Evolutionary conservation across 2,888 invertebrate genomes (phyloP).

Genomic region (Branchellion lobata): DNA sequence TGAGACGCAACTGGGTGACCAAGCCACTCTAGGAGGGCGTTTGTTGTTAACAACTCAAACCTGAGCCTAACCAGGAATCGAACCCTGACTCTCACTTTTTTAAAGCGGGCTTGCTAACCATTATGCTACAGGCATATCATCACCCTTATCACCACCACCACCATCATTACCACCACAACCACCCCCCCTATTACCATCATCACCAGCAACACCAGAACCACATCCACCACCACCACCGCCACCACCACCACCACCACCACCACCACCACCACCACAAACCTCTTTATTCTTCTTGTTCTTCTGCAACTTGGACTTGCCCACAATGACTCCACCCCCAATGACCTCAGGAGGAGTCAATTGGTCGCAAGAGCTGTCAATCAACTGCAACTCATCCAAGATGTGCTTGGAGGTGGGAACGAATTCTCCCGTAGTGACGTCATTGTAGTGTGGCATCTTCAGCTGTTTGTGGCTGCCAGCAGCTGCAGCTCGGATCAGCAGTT

Average conservation of each 20-base stretch:
- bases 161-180: slow-evolving; percentile 25
- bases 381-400: slow-evolving; percentile 13
- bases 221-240: slow-evolving; percentile 26
- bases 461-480: not conserved
- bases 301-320: slow-evolving; percentile 2
- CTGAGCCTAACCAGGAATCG: too few relatives aligned
- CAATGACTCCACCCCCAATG: slow-evolving; percentile 19
- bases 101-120: too few relatives aligned
- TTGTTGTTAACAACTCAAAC: too few relatives aligned
- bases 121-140: too few relatives aligned
- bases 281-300: slow-evolving; percentile 13
- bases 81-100: too few relatives aligned
- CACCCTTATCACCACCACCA: slow-evolving; percentile 24
- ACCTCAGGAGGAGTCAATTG: slow-evolving; percentile 5
- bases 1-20: not conserved
- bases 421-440: slow-evolving; percentile 24
- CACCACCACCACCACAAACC: slow-evolving; percentile 1
- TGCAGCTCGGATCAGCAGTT: slow-evolving; percentile 12
- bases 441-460: slow-evolving; percentile 11
- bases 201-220: slow-evolving; percentile 16
- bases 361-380: slow-evolving; percentile 5
- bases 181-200: slow-evolving; percentile 20
- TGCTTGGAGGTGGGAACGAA: slow-evolving; percentile 34
- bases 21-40: too few relatives aligned
- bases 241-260: slow-evolving; percentile 17